Percentiles rank a stretch among this genome's conserved stretches.
phyloP scores from a whole-genome alignment of 2,113 vertebrate genomes.

The Corvus moneduloides region DNA sequence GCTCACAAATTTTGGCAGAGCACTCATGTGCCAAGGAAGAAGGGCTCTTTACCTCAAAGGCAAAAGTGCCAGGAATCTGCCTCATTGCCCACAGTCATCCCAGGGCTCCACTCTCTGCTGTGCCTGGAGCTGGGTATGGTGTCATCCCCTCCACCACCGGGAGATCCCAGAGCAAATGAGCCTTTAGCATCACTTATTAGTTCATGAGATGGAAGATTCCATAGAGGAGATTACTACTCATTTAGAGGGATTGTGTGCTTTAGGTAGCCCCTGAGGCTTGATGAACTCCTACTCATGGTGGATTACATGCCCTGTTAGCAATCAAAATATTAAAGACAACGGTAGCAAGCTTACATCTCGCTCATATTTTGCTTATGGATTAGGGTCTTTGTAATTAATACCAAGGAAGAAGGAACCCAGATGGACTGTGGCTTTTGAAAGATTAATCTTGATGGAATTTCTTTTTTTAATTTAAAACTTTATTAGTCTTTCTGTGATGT shows the following conservation, averaged over 20 bases:
- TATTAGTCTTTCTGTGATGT: not conserved
- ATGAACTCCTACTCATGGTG: not conserved
- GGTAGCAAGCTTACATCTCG: not conserved
- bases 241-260: slow-evolving; percentile 38
- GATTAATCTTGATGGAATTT: slow-evolving; percentile 24
- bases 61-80: not conserved
- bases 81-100: not conserved
- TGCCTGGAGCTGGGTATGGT: not conserved
- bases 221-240: slow-evolving; percentile 8
- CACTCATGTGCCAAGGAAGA: not conserved
- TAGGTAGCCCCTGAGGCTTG: not conserved
- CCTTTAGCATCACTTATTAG: not conserved
- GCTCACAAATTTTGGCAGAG: not conserved
- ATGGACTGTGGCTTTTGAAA: slow-evolving; percentile 7
- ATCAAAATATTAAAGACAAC: slow-evolving; percentile 22
- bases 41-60: not conserved
- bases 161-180: not conserved
- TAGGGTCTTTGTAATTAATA: not conserved
- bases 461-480: slow-evolving; percentile 15
- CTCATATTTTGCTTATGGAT: not conserved
- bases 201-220: slow-evolving; percentile 6
- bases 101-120: not conserved
- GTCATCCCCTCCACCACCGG: not conserved
- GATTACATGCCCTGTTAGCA: slow-evolving; percentile 24
- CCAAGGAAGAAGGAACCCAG: not conserved